Base-by-base conservation (phyloP, 2,888 invertebrate genomes). In the Acanthosepion pharaonis region DNA sequence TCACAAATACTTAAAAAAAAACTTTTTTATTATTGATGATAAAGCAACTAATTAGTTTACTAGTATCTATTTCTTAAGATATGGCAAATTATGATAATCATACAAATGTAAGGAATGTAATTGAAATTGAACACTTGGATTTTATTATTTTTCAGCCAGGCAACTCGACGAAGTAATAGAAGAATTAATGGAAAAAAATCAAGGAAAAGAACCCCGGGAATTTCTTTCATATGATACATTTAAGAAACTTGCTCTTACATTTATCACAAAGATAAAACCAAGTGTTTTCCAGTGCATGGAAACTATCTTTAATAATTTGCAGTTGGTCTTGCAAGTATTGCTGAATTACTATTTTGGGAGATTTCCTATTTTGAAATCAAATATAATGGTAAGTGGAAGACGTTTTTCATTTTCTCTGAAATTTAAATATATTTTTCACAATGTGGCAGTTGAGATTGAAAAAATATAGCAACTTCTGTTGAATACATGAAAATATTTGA, bases 151-250 rank as follows among this genome's bases (percentile, higher is more conserved):
- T 78, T 4, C 78, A 78, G 78, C 1, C 0, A 3, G 9, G n/a
- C 18, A 9, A 78, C n/a, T 78, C 9, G n/a, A 78, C 11, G 1
- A 9, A 4, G 9, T n/a, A 78, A 11, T 78, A 15, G 78, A 78
- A 5, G 11, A 78, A 11, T 33, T 78, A 33, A 11, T 78, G 0
- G 18, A n/a, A 33, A 78, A 15, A 5, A 23, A n/a, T n/a, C 78
- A 78, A 78, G 78, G 78, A 78, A 78, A 78, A 78, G 78, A 78
- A 33, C 78, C 78, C 5, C 78, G 78, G n/a, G 78, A 78, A 15
- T 78, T 78, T n/a, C 78, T 78, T 78, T 78, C 78, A n/a, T 78
- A 33, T 78, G 78, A 78, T n/a, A 78, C 78, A n/a, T 78, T 78
- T n/a, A 78, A 78, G n/a, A n/a, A 78, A 33, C 8, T 78, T n/a